Evolutionary conservation across 1,140 invertebrate genomes (phyloP), one percentile per base, ranked within the genome.

Genomic region (Calephelis virginiensis): DNA sequence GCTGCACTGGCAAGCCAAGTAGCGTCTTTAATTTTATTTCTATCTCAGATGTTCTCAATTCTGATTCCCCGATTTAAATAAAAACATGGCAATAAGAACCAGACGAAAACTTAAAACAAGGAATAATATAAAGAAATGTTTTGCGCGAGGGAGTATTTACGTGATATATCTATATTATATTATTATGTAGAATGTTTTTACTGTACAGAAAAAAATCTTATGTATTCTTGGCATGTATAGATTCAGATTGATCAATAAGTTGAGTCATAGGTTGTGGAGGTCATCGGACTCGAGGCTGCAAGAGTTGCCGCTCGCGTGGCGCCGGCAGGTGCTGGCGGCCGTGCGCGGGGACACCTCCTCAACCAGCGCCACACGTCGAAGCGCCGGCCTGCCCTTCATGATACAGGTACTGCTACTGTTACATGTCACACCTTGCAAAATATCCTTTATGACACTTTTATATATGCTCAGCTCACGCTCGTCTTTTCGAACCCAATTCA

Each of bases 351-450:
- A 92, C 65, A 73, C 83, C n/a, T 78, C 85, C 2, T 87, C 91
- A 64, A 90, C 97, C 37, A 97, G 96, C 84, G 92, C 96, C 1
- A 99, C 97, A 0, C 92, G 98, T 53, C 91, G 98, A 73, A 98
- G 97, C 90, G 98, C 97, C 40, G 98, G 98, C 10, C 91, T 98
- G 61, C 97, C 97, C 1, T 98, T 97, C 85, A 96, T 98, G 92
- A 93, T 98, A 70, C 96, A 97, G 93, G 96, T 95, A 78, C 13
- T 6, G 9, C 10, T 8, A 13, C 14, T 9, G 37, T 6, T 7
- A 4, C 13, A 13, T 56, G 14, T 47, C 10, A n/a, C 28, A 38
- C 7, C 14, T 14, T 5, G 9, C n/a, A 11, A 14, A 48, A 45
- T 8, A 8, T 43, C 7, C 8, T 40, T 8, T 5, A 40, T 40